These are phyloP conservation scores for Rhinolophus ferrumequinum DNA, from an alignment of 2,113 vertebrate species.

Conservation along the genomic window DNA sequence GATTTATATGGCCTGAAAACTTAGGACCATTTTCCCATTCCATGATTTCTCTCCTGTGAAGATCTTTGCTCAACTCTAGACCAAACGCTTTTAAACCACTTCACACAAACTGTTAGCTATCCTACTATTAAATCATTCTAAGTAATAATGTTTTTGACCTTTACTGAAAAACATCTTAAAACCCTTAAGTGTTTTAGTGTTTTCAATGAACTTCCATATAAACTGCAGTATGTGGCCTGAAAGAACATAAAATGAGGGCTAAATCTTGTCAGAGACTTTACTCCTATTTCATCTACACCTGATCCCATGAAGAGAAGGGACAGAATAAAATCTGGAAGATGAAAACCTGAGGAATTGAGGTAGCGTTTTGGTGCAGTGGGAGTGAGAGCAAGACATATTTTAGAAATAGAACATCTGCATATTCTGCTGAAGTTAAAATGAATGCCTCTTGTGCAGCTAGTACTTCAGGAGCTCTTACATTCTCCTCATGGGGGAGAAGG, in stretches of 20 bases:
- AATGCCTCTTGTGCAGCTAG: neutral
- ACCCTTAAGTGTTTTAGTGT: neutral
- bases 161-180: conserved; percentile 1
- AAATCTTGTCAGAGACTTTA: neutral
- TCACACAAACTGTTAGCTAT: neutral
- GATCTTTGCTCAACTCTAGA: neutral
- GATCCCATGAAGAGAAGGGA: neutral
- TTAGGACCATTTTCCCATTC: neutral
- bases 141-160: neutral
- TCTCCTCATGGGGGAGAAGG: neutral
- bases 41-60: neutral
- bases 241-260: conserved; percentile 6
- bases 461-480: conserved; percentile 40
- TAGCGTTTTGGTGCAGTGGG: neutral
- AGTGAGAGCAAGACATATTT: neutral
- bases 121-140: neutral
- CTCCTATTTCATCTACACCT: conserved; percentile 15
- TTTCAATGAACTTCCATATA: neutral
- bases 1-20: neutral
- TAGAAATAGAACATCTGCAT: conserved; percentile 28
- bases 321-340: neutral
- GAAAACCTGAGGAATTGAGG: neutral
- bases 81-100: neutral
- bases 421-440: conserved; percentile 53
- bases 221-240: neutral